Conservation (phyloP, 2,888 invertebrate species). For the Hoplodrina ambigua region DNA sequence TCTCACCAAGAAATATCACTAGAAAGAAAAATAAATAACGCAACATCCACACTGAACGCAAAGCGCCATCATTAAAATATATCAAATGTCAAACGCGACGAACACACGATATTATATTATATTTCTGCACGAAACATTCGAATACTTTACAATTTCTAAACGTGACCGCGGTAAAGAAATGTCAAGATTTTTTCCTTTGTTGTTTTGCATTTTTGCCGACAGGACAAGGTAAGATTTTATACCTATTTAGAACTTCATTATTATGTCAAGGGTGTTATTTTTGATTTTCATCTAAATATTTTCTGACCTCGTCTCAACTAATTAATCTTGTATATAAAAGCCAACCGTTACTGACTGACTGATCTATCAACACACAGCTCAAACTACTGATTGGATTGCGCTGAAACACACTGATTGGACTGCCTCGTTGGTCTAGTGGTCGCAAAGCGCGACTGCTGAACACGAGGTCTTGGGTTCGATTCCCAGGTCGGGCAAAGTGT, state of each 20-base stretch:
- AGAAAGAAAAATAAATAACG: conserved; percentile 19
- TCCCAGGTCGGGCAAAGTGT: no score
- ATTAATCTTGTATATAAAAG: no score
- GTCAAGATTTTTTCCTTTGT: conserved; percentile 26
- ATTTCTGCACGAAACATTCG: conserved; percentile 68
- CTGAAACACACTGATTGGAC: no score
- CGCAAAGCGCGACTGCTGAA: no score
- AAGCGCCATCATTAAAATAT: conserved; percentile 49
- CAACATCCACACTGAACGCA: conserved; percentile 15
- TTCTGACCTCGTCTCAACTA: no score
- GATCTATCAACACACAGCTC: no score
- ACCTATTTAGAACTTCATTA: conserved; percentile 11
- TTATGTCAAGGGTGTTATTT: neutral
- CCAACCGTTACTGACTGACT: no score
- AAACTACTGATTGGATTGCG: no score
- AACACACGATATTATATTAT: conserved; percentile 53
- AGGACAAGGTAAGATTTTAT: conserved; percentile 16
- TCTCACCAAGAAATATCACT: neutral
- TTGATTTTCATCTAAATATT: conserved; percentile 1
- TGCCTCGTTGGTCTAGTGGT: no score
- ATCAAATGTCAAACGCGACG: conserved; percentile 50
- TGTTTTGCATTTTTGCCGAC: conserved; percentile 30
- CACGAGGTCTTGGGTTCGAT: no score
- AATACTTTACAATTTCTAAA: conserved; percentile 66
- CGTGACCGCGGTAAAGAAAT: conserved; percentile 52